Conservation (phyloP, 2,797 vertebrate species). For the Vultur gryphus region DNA sequence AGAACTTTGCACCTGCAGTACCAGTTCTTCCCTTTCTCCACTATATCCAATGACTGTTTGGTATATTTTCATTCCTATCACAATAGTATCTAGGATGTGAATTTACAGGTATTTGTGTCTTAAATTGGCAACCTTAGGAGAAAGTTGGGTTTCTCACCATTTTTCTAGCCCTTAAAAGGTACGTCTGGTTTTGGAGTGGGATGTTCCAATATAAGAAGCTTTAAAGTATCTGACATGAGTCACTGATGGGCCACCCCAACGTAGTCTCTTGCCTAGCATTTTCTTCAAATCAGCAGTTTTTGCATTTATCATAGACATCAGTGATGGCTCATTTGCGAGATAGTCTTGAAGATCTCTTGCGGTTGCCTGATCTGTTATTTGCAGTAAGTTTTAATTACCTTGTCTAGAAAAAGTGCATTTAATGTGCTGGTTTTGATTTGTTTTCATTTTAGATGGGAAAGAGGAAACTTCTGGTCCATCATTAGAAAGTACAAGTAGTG, state of each 20-base stretch:
- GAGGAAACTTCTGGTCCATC: slow-evolving; percentile 69
- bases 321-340: background rate
- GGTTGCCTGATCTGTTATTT: background rate
- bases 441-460: slow-evolving; percentile 62
- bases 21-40: background rate
- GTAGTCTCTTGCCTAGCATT: background rate
- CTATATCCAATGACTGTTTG: background rate
- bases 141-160: background rate
- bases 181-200: background rate
- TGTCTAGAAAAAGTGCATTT: background rate
- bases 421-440: background rate
- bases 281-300: background rate
- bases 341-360: background rate
- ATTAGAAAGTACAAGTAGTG: slow-evolving; percentile 81
- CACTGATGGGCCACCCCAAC: background rate
- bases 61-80: background rate
- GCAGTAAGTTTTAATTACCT: background rate
- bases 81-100: background rate
- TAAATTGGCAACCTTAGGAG: background rate
- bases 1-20: background rate
- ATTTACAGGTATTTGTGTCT: background rate
- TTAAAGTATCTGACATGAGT: background rate
- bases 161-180: background rate
- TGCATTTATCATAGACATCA: background rate
- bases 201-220: background rate